These are phyloP conservation scores for Asobara japonica DNA, from an alignment of 1,140 invertebrate species.

Conservation along the genomic window DNA sequence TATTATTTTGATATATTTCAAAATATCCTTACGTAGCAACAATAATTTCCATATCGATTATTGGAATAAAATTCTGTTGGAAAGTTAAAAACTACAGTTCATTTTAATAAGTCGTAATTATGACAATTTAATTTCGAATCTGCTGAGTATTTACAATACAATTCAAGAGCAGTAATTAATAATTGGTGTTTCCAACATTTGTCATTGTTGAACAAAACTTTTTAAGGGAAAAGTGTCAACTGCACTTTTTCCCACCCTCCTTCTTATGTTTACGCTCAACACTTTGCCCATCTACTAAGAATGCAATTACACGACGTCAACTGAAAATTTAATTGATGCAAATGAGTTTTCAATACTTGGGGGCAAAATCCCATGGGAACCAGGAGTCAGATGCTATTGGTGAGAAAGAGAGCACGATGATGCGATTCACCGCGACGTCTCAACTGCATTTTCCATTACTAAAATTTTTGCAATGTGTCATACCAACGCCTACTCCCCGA, in stretches of 20 bases:
- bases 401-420: conserved; percentile 1
- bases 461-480: not conserved
- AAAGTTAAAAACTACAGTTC: too few species aligned
- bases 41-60: too few species aligned
- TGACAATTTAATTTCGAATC: too few species aligned
- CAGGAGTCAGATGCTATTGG: not conserved
- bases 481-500: not conserved
- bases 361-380: conserved; percentile 34
- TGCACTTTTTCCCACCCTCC: conserved; percentile 24
- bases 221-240: not conserved
- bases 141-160: too few species aligned
- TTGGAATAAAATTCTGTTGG: too few species aligned
- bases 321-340: conserved; percentile 46
- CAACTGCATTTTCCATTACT: conserved; percentile 31
- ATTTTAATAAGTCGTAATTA: too few species aligned
- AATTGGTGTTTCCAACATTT: too few species aligned
- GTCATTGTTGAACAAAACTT: not conserved
- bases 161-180: too few species aligned
- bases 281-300: conserved; percentile 24
- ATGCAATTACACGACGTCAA: conserved; percentile 44
- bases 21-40: too few species aligned
- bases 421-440: conserved; percentile 15
- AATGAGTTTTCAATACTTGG: conserved; percentile 44
- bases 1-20: too few species aligned
- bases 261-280: conserved; percentile 26